These are phyloP conservation scores for Ceramica pisi DNA, from an alignment of 2,888 invertebrate species.

Conservation along the genomic window DNA sequence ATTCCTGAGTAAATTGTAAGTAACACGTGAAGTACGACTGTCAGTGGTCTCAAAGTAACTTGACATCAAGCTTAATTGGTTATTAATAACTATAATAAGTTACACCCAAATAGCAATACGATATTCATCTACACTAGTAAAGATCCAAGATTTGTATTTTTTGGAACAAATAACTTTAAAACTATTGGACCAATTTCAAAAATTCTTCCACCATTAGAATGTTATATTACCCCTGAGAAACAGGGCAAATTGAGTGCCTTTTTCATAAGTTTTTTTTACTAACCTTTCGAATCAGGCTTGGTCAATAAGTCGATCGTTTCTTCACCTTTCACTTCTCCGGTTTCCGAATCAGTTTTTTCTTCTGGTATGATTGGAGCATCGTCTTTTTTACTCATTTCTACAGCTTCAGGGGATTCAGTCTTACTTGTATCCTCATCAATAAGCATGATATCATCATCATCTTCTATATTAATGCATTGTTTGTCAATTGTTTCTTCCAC, in stretches of 20 bases:
- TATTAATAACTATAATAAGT: not conserved
- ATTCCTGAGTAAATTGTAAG: not conserved
- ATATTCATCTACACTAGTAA: no score
- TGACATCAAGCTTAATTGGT: not conserved
- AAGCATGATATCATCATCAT: constrained; percentile 87
- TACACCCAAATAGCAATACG: not conserved
- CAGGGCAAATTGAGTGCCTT: not conserved
- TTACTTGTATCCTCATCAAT: constrained; percentile 80
- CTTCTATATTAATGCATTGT: constrained; percentile 81
- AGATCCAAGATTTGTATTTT: no score
- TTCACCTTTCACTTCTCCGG: constrained; percentile 50
- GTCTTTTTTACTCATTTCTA: constrained; percentile 44
- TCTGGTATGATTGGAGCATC: constrained; percentile 38
- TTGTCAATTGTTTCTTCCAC: constrained; percentile 66
- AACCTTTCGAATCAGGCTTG: constrained; percentile 65
- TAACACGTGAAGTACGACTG: no score
- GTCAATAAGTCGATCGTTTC: constrained; percentile 47
- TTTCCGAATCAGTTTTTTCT: constrained; percentile 57
- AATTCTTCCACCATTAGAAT: no score
- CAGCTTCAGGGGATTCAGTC: constrained; percentile 51
- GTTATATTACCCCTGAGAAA: no score
- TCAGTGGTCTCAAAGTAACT: not conserved
- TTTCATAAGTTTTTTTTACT: constrained; percentile 14
- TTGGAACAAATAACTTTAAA: no score
- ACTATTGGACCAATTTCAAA: no score